Percentiles rank a stretch among this genome's conserved stretches.
phyloP scores from a whole-genome alignment of 92 coral and sea anemone species.

The Actinostola sp. region DNA sequence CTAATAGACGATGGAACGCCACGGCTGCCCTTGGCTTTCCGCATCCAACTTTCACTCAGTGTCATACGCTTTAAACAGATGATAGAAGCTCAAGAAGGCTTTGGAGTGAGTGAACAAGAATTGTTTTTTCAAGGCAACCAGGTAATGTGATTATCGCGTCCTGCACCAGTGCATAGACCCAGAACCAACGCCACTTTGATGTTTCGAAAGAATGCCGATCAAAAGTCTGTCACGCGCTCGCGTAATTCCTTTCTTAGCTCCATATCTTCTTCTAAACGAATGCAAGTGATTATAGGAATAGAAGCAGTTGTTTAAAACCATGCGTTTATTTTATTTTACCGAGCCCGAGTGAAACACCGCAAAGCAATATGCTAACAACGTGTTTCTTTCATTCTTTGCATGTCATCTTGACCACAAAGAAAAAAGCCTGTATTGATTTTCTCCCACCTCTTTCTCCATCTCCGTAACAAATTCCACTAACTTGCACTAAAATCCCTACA shows the following conservation, averaged over 20 bases:
- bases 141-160: conserved; percentile 57
- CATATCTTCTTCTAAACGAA: background rate
- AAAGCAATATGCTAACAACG: conserved; percentile 31
- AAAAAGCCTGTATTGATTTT: conserved; percentile 14
- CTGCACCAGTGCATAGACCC: conserved; percentile 13
- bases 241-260: background rate
- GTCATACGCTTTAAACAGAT: conserved; percentile 91
- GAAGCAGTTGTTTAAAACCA: background rate
- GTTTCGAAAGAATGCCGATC: conserved; percentile 18
- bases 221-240: conserved; percentile 40
- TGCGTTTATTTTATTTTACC: background rate
- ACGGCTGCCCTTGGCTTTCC: conserved; percentile 88
- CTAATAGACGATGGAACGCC: conserved; percentile 99
- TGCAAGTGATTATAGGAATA: background rate
- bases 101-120: conserved; percentile 92
- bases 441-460: conserved; percentile 2
- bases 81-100: conserved; percentile 98
- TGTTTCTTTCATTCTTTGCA: conserved; percentile 38
- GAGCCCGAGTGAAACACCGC: conserved; percentile 7
- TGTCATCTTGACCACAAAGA: conserved; percentile 40
- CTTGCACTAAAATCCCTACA: background rate
- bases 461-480: background rate
- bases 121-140: conserved; percentile 86
- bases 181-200: background rate
- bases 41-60: conserved; percentile 84